A percentile compares a stretch with the other conserved stretches of the same genome.
phyloP scores from a whole-genome alignment of 2,888 invertebrate genomes.

The Melinopterus prodromus region DNA sequence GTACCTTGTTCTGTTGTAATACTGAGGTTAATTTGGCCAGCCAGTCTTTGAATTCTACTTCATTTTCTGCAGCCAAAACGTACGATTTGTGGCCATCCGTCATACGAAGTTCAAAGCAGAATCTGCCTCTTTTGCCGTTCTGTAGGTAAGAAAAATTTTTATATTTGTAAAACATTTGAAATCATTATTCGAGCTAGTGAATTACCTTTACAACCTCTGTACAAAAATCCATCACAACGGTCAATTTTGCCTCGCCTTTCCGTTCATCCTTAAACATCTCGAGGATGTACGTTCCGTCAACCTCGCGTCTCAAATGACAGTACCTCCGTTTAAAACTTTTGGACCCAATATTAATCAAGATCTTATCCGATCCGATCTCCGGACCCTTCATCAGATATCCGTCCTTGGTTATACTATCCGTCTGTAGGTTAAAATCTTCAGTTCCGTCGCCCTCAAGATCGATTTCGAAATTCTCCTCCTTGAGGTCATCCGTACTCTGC shows the following conservation, averaged over 20 bases:
- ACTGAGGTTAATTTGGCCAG: constrained; percentile 82
- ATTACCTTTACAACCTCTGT: constrained; percentile 84
- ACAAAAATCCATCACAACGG: constrained; percentile 94
- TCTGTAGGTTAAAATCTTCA: constrained; percentile 71
- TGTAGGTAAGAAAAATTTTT: constrained; percentile 51
- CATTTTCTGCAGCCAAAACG: constrained; percentile 86
- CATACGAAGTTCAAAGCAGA: constrained; percentile 90
- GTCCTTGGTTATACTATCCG: constrained; percentile 85
- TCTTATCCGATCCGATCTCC: constrained; percentile 85
- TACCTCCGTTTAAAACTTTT: constrained; percentile 92
- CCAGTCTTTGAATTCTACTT: constrained; percentile 86
- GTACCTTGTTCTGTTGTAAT: constrained; percentile 82
- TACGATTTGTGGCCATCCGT: constrained; percentile 86
- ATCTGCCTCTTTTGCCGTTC: constrained; percentile 86
- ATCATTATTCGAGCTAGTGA: constrained; percentile 31
- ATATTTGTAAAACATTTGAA: not conserved
- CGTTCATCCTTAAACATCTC: constrained; percentile 94
- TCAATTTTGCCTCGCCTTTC: constrained; percentile 89
- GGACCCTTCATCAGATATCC: constrained; percentile 92
- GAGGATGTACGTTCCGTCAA: constrained; percentile 89
- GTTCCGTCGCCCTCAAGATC: constrained; percentile 89
- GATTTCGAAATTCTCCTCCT: constrained; percentile 89
- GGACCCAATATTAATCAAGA: constrained; percentile 90
- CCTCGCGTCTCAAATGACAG: constrained; percentile 88
- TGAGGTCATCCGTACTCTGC: constrained; percentile 67